A percentile compares a stretch with the other conserved stretches of the same genome.
phyloP scores from a whole-genome alignment of 2,113 vertebrate genomes.

The Platysteira castanea region DNA sequence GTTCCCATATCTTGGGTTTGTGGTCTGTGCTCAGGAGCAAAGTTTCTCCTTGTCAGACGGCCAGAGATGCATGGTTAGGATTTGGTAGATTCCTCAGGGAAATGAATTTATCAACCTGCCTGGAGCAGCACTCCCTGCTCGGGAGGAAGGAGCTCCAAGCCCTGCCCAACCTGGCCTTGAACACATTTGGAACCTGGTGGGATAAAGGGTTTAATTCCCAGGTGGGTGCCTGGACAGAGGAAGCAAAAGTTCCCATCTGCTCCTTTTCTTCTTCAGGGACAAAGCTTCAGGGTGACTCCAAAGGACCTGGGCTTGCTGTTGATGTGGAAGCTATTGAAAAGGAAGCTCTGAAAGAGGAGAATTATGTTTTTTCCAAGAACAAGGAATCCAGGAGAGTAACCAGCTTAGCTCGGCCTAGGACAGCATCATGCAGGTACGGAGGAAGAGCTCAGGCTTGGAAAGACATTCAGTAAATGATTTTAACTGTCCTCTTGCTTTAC shows the following conservation, averaged over 20 bases:
- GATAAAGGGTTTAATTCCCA: not conserved
- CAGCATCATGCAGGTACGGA: constrained; percentile 12
- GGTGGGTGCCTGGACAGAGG: not conserved
- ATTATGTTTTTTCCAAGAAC: not conserved
- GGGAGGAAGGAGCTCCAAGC: not conserved
- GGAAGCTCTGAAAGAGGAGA: not conserved
- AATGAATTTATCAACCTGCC: not conserved
- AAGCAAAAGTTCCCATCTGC: not conserved
- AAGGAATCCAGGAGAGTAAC: not conserved
- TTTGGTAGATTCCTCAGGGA: not conserved
- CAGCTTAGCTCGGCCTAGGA: not conserved
- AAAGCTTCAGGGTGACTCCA: not conserved
- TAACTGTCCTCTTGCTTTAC: not conserved
- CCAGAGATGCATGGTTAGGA: not conserved
- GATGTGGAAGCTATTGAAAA: constrained; percentile 14
- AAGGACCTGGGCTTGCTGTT: not conserved
- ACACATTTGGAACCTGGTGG: not conserved
- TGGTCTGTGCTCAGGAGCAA: not conserved
- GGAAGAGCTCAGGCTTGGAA: not conserved
- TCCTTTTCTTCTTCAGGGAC: constrained; percentile 29
- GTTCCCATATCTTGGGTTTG: not conserved
- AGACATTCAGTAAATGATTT: not conserved
- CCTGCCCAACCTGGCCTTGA: not conserved
- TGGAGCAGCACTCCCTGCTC: not conserved
- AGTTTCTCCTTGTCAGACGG: not conserved